These are phyloP conservation scores for Mamestra configurata DNA, from an alignment of 1,140 invertebrate species.

Conservation along the genomic window DNA sequence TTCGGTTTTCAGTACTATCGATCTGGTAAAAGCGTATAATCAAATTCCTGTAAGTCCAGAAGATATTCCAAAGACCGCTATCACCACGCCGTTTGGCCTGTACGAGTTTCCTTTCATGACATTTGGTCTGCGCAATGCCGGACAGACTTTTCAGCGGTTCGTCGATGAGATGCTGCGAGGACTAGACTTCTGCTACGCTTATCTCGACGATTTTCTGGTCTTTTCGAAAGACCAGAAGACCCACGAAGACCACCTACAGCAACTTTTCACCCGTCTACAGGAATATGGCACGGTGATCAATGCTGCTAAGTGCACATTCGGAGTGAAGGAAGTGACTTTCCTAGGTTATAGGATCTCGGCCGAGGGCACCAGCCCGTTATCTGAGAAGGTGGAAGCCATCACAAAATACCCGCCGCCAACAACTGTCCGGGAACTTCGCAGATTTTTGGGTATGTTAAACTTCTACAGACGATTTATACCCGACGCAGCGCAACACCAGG, in stretches of 20 bases:
- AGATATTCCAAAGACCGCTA: too few species aligned
- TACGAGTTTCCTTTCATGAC: too few species aligned
- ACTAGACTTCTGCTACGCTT: conserved; percentile 15
- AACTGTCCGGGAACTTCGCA: conserved; percentile 51
- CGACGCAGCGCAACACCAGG: conserved; percentile 50
- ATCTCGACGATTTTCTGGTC: conserved; percentile 39
- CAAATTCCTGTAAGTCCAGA: too few species aligned
- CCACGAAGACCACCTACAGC: neutral
- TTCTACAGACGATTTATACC: conserved; percentile 57
- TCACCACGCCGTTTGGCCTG: too few species aligned
- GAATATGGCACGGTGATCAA: conserved; percentile 37
- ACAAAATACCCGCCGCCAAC: conserved; percentile 50
- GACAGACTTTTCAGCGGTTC: too few species aligned
- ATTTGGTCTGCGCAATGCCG: too few species aligned
- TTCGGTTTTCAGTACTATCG: too few species aligned
- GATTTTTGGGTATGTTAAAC: conserved; percentile 58
- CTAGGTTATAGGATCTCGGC: neutral
- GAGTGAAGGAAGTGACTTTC: neutral
- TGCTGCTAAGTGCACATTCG: conserved; percentile 18
- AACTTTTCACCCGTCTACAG: neutral
- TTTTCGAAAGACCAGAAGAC: too few species aligned
- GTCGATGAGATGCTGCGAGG: neutral
- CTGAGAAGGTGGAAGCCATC: neutral
- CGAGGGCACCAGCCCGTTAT: neutral
- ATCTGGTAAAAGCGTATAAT: too few species aligned